phyloP scores from a whole-genome alignment of 1,140 invertebrate genomes.

The Eubasilissa regina region DNA sequence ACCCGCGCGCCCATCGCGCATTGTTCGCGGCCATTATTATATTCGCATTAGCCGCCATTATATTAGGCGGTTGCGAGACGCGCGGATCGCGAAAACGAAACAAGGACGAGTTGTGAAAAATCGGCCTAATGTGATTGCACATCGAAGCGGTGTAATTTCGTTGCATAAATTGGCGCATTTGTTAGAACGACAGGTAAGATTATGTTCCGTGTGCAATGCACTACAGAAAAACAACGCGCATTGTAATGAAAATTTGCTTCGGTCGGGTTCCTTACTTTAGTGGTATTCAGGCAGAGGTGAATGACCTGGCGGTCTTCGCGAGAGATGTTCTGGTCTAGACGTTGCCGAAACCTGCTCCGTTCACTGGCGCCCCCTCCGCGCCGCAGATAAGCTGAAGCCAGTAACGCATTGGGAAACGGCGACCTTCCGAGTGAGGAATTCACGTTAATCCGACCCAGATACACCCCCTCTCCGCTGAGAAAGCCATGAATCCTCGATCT shows the following conservation, averaged over 20 bases:
- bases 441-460: slow-evolving; percentile 27
- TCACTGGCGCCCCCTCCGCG: not conserved
- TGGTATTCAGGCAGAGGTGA: not conserved
- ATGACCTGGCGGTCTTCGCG: not conserved
- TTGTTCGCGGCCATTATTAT: slow-evolving; percentile 43
- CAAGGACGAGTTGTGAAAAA: slow-evolving; percentile 54
- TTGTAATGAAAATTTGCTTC: not conserved
- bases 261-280: not conserved
- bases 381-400: not conserved
- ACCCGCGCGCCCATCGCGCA: slow-evolving; percentile 26
- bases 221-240: not conserved
- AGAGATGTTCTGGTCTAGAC: not conserved
- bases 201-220: not conserved
- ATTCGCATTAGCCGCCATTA: slow-evolving; percentile 26
- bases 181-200: not conserved
- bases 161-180: slow-evolving; percentile 3
- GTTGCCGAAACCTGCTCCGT: not conserved
- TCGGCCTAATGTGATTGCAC: slow-evolving; percentile 46
- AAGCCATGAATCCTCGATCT: slow-evolving; percentile 12
- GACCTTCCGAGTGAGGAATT: slow-evolving; percentile 41
- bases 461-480: slow-evolving; percentile 16
- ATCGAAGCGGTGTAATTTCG: not conserved
- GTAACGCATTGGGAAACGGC: slow-evolving; percentile 11
- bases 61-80: slow-evolving; percentile 30
- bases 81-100: slow-evolving; percentile 33